Percentiles rank a stretch among this genome's conserved stretches.
Evolutionary conservation across 2,888 invertebrate species (phyloP).

Genomic region (Brachypterus glaber): DNA sequence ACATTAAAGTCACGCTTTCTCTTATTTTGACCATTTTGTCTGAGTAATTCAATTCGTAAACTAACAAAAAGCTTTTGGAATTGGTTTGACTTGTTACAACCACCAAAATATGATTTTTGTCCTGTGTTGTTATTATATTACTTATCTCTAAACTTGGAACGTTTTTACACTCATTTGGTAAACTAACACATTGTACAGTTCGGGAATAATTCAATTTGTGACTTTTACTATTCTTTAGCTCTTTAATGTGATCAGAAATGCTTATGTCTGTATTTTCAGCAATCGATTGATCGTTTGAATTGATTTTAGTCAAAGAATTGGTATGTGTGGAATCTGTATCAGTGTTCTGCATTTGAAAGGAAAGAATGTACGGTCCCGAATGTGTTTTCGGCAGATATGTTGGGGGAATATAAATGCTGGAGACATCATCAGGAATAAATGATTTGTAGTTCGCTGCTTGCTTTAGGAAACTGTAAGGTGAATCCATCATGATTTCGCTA

Average conservation of each 20-base stretch:
- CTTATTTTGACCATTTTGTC: conserved; percentile 44
- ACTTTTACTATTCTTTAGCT: conserved; percentile 35
- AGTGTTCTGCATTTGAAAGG: conserved; percentile 29
- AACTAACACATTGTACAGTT: conserved; percentile 50
- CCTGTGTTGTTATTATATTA: conserved; percentile 59
- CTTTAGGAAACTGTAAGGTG: conserved; percentile 7
- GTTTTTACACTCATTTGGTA: conserved; percentile 45
- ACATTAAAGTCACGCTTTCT: conserved; percentile 52
- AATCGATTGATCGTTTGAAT: conserved; percentile 11
- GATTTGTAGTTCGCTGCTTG: background rate
- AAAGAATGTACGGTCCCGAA: conserved; percentile 34
- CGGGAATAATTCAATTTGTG: conserved; percentile 37
- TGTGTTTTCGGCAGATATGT: conserved; percentile 15
- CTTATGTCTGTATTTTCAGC: conserved; percentile 30
- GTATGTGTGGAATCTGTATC: conserved; percentile 34
- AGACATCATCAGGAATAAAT: background rate
- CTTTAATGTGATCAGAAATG: conserved; percentile 41
- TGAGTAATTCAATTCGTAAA: conserved; percentile 47
- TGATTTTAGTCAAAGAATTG: too few species aligned
- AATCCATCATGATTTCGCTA: too few species aligned
- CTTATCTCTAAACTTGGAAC: conserved; percentile 47
- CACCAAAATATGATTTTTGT: conserved; percentile 58
- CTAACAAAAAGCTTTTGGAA: conserved; percentile 42
- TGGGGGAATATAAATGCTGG: conserved; percentile 2
- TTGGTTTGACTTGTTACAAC: conserved; percentile 32